Evolutionary conservation across 2,888 invertebrate genomes (phyloP).

Genomic region (Eupsilia transversa): DNA sequence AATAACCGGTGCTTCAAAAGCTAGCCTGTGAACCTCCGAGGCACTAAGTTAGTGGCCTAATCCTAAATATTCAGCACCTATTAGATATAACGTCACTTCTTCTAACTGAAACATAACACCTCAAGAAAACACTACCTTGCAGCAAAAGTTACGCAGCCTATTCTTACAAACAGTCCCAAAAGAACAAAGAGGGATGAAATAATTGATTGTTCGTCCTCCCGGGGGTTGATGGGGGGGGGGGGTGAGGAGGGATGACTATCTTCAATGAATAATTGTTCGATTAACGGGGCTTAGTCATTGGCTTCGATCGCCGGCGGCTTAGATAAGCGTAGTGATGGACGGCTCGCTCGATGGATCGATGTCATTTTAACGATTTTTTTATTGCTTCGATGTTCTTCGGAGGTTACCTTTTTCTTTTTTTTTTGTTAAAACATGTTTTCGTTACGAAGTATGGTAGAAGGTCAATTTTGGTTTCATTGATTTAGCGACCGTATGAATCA

Average conservation of each 20-base stretch:
- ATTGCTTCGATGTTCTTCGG: not conserved
- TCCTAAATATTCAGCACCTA: not conserved
- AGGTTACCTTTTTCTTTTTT: not conserved
- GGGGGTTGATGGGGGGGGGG: slow-evolving; percentile 63
- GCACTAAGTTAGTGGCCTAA: not conserved
- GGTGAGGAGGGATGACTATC: slow-evolving; percentile 71
- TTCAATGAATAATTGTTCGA: slow-evolving; percentile 89
- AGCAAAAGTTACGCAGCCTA: slow-evolving; percentile 28
- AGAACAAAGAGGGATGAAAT: slow-evolving; percentile 65
- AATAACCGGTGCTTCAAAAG: not conserved
- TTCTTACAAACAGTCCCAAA: slow-evolving; percentile 52
- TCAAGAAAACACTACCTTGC: slow-evolving; percentile 32
- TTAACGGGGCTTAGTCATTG: slow-evolving; percentile 87
- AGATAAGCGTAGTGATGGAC: slow-evolving; percentile 74
- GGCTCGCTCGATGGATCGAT: slow-evolving; percentile 43
- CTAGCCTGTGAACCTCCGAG: not conserved
- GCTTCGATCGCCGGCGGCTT: slow-evolving; percentile 79
- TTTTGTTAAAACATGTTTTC: not conserved
- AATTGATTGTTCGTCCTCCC: slow-evolving; percentile 69
- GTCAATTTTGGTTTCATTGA: not conserved
- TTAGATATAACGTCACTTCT: not conserved
- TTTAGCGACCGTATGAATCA: not conserved
- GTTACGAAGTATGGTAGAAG: not conserved
- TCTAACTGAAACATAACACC: not conserved
- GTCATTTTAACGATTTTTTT: slow-evolving; percentile 35